Base-by-base conservation (phyloP, 2,888 invertebrate genomes). In the Cyrtodaria siliqua region DNA sequence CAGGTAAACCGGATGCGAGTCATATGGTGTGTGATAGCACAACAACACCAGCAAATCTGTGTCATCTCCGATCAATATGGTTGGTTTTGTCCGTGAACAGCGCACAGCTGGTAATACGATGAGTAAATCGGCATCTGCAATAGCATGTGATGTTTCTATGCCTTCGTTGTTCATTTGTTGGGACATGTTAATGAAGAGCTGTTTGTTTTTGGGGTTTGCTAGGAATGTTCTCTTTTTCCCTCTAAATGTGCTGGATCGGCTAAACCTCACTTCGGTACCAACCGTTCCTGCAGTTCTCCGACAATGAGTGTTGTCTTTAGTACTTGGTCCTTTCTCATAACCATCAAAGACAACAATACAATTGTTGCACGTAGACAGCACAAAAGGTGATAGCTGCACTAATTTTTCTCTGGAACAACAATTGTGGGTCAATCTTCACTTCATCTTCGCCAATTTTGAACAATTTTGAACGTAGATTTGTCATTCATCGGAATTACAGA, bases 41-140 rank as follows among this genome's bases (percentile, higher is more conserved):
- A 78, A 47, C 3, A 83, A 53, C 24, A 82, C 66, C 6, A 78
- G 49, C 14, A 78, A 26, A 62, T 81, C 79, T 27, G 79, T 81
- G 63, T 81, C 79, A 53, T 82, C 75, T 44, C 70, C 80, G 18
- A 82, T 56, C 14, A 82, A 14, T 12, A 40, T 23, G 26, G 73
- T 78, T 14, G 18, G 26, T 23, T 18, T 33, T 26, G 16, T n/a
- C 27, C 3, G 14, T 16, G 82, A 61, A 47, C 12, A 47, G 9
- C 33, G 27, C 12, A 71, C 47, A 6, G 62, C 66, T 42, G 66
- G 76, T 29, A 64, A n/a, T 20, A 50, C 76, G 55, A 82, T 82
- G 16, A 76, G 53, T 18, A 76, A 16, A 24, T 77, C 80, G 40
- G 82, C 76, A 56, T 82, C 79, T 14, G 68, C 59, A 16, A 16